These are phyloP conservation scores for Tadarida brasiliensis DNA, from an alignment of 2,797 vertebrate species.

Conservation along the genomic window DNA sequence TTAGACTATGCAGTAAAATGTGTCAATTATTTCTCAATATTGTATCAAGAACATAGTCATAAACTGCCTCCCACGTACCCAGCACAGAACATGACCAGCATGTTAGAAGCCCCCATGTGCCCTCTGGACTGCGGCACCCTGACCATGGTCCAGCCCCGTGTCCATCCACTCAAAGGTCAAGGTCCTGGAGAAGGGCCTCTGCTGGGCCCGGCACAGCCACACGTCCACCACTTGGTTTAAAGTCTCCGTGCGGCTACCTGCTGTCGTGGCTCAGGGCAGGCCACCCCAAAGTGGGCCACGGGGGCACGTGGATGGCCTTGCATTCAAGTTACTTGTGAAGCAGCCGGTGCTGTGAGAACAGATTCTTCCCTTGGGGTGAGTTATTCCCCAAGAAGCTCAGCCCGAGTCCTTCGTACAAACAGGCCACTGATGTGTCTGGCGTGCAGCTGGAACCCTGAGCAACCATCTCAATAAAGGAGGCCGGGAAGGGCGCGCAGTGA, in stretches of 20 bases:
- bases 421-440: neutral
- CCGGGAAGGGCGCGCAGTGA: accelerated
- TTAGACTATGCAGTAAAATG: neutral
- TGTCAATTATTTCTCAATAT: neutral
- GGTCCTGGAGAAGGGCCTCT: neutral
- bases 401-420: neutral
- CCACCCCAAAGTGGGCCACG: accelerated
- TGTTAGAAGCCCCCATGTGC: neutral
- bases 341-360: neutral
- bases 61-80: accelerated
- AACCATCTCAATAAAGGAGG: accelerated
- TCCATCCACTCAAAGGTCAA: neutral
- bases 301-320: no score
- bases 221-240: accelerated
- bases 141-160: accelerated
- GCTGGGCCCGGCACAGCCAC: neutral
- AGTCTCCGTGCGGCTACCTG: accelerated
- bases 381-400: neutral
- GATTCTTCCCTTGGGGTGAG: neutral
- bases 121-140: accelerated
- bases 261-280: neutral
- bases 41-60: neutral
- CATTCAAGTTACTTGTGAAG: neutral
- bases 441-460: neutral
- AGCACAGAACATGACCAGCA: neutral